A percentile compares a stretch with the other conserved stretches of the same genome.
phyloP scores from a whole-genome alignment of 2,113 vertebrate species.

The Trematomus loennbergii region DNA sequence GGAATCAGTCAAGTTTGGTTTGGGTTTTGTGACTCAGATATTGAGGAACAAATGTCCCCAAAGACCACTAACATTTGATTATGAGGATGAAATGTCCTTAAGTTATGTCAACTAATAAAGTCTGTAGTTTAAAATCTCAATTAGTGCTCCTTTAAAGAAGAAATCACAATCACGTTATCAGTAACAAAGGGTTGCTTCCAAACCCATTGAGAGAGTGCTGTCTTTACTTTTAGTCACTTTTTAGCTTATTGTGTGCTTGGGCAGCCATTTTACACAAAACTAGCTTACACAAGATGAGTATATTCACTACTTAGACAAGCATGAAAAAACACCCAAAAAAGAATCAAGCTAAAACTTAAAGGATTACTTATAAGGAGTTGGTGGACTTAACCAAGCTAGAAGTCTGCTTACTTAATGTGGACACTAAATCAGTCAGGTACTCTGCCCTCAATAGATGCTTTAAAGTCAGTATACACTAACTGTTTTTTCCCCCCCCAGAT shows the following conservation, averaged over 20 bases:
- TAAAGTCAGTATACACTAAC: not conserved
- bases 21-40: not conserved
- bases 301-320: not conserved
- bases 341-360: not conserved
- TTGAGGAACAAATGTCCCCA: not conserved
- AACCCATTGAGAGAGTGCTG: not conserved
- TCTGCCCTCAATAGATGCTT: not conserved
- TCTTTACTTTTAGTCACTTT: not conserved
- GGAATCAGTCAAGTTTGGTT: not conserved
- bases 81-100: not conserved
- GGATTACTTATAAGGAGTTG: not conserved
- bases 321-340: not conserved
- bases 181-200: not conserved
- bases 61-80: not conserved
- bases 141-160: not conserved
- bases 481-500: conserved; percentile 67
- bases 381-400: not conserved
- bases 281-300: not conserved
- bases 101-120: not conserved
- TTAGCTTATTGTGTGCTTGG: not conserved
- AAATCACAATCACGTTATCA: not conserved
- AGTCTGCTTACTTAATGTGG: not conserved
- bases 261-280: not conserved
- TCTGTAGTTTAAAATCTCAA: not conserved
- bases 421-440: not conserved